These are phyloP conservation scores for Noctua pronuba DNA, from an alignment of 2,888 invertebrate genomes.

Conservation along the genomic window DNA sequence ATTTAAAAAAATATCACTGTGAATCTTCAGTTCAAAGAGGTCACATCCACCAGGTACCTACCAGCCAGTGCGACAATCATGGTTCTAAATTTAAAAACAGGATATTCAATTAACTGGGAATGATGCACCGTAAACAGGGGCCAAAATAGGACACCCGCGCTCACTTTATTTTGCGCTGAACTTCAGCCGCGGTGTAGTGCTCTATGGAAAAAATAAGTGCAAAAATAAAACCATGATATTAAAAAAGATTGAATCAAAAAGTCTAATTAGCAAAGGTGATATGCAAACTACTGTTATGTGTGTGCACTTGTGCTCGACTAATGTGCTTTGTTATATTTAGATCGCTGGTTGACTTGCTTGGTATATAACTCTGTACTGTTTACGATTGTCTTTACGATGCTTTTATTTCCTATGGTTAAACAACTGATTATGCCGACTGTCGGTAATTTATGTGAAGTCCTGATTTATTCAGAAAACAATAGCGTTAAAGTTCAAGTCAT, in stretches of 20 bases:
- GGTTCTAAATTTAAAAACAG: conserved; percentile 87
- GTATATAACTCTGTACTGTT: conserved; percentile 46
- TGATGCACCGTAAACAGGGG: conserved; percentile 87
- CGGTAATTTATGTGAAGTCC: conserved; percentile 52
- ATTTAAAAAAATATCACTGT: conserved; percentile 38
- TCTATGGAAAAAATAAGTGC: conserved; percentile 56
- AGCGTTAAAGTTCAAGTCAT: conserved; percentile 57
- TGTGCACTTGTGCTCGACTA: conserved; percentile 70
- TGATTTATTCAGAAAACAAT: conserved; percentile 55
- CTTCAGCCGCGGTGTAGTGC: conserved; percentile 64
- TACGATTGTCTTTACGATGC: conserved; percentile 46
- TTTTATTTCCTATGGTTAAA: conserved; percentile 51
- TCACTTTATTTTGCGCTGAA: conserved; percentile 83
- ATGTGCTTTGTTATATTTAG: conserved; percentile 70
- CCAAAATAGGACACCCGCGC: conserved; percentile 85
- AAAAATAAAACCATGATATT: conserved; percentile 75
- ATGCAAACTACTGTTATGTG: conserved; percentile 61
- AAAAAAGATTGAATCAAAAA: conserved; percentile 79
- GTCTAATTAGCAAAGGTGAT: conserved; percentile 78
- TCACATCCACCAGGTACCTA: conserved; percentile 61
- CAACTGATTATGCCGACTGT: conserved; percentile 36
- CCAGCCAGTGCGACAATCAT: conserved; percentile 64
- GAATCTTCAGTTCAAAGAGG: conserved; percentile 56
- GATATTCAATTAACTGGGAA: conserved; percentile 88
- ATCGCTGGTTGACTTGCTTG: conserved; percentile 66